These are phyloP conservation scores for Anthopleura sola DNA, from an alignment of 64 coral and sea anemone species.

Conservation along the genomic window DNA sequence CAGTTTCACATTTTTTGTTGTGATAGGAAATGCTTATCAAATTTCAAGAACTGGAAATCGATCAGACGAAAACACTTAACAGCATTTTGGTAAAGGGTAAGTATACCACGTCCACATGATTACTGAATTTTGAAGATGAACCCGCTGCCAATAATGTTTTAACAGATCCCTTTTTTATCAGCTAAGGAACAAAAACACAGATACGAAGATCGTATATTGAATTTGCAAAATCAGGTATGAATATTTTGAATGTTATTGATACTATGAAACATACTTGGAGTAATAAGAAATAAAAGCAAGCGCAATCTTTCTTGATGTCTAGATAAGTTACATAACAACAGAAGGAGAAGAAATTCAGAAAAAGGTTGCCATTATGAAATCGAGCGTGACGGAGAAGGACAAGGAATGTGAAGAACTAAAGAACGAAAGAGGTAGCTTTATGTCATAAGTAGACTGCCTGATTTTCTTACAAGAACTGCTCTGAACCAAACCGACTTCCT, in stretches of 20 bases:
- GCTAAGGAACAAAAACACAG: slow-evolving; percentile 70
- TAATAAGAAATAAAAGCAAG: neutral
- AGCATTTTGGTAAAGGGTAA: slow-evolving; percentile 80
- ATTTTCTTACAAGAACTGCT: no score
- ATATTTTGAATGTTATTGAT: neutral
- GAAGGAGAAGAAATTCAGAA: slow-evolving; percentile 18
- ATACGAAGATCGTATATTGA: slow-evolving; percentile 41
- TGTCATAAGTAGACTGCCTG: no score
- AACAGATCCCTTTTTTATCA: slow-evolving; percentile 5
- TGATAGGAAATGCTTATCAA: slow-evolving; percentile 87
- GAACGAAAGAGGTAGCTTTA: neutral
- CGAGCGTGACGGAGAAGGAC: neutral
- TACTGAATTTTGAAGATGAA: neutral
- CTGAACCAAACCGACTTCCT: no score
- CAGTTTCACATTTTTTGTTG: neutral
- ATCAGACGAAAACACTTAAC: slow-evolving; percentile 71
- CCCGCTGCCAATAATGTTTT: no score
- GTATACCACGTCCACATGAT: slow-evolving; percentile 23
- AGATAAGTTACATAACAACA: neutral
- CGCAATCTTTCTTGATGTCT: slow-evolving; percentile 43
- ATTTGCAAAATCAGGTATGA: neutral
- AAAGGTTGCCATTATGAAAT: neutral
- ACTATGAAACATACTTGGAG: neutral
- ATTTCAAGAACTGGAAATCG: slow-evolving; percentile 91
- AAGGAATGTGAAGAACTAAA: neutral